Percentiles rank a stretch among this genome's conserved stretches.
Evolutionary conservation across 2,797 vertebrate genomes (phyloP).

Genomic region (Triplophysa bombifrons): DNA sequence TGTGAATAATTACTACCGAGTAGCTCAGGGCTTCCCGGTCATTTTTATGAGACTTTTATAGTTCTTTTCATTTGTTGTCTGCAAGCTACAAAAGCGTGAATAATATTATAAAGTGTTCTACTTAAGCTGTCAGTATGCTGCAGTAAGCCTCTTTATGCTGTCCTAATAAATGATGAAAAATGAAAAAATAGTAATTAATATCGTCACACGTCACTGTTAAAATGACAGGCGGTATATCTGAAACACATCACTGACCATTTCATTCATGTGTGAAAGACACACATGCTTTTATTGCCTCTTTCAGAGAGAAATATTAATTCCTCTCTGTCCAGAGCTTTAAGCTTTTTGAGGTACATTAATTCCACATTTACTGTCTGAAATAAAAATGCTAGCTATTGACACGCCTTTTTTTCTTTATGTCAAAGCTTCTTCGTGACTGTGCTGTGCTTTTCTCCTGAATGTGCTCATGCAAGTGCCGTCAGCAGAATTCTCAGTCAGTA

Average conservation of each 20-base stretch:
- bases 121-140: slow-evolving; percentile 31
- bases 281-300: slow-evolving; percentile 28
- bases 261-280: slow-evolving; percentile 46
- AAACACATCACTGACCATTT: slow-evolving; percentile 56
- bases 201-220: slow-evolving; percentile 61
- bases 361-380: neutral
- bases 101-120: slow-evolving; percentile 24
- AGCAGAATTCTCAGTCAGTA: slow-evolving; percentile 36
- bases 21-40: slow-evolving; percentile 30
- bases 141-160: neutral
- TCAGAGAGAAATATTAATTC: slow-evolving; percentile 46
- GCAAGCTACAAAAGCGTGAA: slow-evolving; percentile 50
- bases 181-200: slow-evolving; percentile 63
- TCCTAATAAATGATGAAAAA: slow-evolving; percentile 47
- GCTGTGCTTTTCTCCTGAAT: neutral
- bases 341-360: slow-evolving; percentile 9
- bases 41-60: slow-evolving; percentile 42
- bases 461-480: slow-evolving; percentile 34
- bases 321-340: neutral
- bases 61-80: slow-evolving; percentile 56
- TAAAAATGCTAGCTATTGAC: neutral
- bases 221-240: slow-evolving; percentile 61
- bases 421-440: slow-evolving; percentile 16
- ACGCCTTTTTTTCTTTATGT: neutral
- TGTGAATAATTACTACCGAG: slow-evolving; percentile 13